Conservation (phyloP, 2,797 vertebrate species). For the Acrocephalus scirpaceus region DNA sequence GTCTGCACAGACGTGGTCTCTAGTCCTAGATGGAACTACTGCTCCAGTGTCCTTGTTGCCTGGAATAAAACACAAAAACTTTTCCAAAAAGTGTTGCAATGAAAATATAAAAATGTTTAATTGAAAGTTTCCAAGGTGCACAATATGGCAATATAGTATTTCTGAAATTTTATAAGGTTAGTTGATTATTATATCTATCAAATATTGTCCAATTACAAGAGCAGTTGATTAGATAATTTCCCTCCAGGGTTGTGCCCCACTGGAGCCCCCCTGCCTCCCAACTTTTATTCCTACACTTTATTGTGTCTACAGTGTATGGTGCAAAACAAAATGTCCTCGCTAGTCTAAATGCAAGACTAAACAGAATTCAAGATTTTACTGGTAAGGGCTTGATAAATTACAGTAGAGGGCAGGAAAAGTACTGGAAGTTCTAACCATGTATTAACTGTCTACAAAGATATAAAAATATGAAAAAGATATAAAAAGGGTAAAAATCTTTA, state of each 20-base stretch:
- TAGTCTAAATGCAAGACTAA: neutral
- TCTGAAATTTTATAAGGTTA: neutral
- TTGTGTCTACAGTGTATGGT: neutral
- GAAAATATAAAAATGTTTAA: neutral
- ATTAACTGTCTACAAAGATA: no score
- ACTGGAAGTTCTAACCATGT: neutral
- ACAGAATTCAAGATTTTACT: neutral
- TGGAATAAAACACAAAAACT: neutral
- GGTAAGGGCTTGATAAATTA: neutral
- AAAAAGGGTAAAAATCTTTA: neutral
- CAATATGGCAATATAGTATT: accelerated
- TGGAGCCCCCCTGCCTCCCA: accelerated
- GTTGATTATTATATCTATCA: neutral
- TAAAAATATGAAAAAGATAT: neutral
- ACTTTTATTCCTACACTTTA: neutral
- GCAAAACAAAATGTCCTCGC: neutral
- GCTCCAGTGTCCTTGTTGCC: neutral
- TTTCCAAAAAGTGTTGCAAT: neutral
- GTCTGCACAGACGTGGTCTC: neutral
- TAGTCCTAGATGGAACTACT: neutral
- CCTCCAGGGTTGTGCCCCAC: neutral
- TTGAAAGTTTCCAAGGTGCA: neutral
- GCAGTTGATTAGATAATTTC: neutral
- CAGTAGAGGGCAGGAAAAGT: neutral
- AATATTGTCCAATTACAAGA: neutral